These are phyloP conservation scores for Saccostrea echinata DNA, from an alignment of 1,140 invertebrate genomes.

Conservation along the genomic window DNA sequence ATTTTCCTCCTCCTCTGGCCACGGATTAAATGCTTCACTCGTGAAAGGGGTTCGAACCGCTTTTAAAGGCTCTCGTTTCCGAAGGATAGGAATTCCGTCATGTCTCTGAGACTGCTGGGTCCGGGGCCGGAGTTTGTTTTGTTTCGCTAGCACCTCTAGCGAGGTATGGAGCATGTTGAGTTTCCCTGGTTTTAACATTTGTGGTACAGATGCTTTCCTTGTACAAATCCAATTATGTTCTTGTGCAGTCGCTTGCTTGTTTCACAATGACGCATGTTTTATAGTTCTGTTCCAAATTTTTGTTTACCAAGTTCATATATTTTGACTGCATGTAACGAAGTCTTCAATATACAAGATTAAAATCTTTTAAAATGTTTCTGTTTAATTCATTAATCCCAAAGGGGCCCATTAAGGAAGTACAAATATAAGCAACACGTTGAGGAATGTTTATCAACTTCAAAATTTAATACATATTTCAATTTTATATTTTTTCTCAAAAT, in stretches of 20 bases:
- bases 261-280: constrained; percentile 14
- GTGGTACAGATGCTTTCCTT: not conserved
- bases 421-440: not conserved
- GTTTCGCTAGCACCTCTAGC: constrained; percentile 27
- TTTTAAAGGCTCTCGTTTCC: constrained; percentile 36
- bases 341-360: constrained; percentile 22
- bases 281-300: not conserved
- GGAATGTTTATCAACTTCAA: not conserved
- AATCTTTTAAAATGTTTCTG: not conserved
- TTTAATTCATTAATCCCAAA: not conserved
- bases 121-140: constrained; percentile 26
- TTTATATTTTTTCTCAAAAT: not conserved
- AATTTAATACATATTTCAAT: not conserved
- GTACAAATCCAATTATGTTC: not conserved
- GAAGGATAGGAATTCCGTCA: not conserved
- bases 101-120: constrained; percentile 15
- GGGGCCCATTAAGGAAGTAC: not conserved
- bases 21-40: constrained; percentile 28
- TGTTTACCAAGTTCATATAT: constrained; percentile 25
- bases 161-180: constrained; percentile 37
- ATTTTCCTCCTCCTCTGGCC: constrained; percentile 46
- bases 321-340: not conserved
- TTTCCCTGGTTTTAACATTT: constrained; percentile 25
- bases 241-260: not conserved
- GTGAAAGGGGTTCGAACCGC: constrained; percentile 8